Conservation (phyloP, 2,113 vertebrate species). For the Microtus pennsylvanicus region DNA sequence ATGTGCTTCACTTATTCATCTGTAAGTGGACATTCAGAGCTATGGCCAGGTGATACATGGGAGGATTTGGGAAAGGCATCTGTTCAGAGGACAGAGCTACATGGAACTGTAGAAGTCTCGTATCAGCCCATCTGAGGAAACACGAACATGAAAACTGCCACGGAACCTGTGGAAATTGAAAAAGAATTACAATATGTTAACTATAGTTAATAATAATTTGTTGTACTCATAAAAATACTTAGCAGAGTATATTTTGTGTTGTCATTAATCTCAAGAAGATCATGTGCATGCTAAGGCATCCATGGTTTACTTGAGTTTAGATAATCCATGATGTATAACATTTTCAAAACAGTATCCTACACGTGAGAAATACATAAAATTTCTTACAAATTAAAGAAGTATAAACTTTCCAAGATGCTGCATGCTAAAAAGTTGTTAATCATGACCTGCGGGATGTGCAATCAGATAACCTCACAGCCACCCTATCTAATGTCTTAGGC, state of each 20-base stretch:
- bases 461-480: no score
- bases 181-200: neutral
- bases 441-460: no score
- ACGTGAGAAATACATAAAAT: no score
- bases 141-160: neutral
- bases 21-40: neutral
- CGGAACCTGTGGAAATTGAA: neutral
- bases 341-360: no score
- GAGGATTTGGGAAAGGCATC: neutral
- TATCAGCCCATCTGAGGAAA: neutral
- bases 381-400: no score
- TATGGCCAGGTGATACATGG: no score
- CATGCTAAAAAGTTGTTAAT: no score
- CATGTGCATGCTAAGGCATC: neutral
- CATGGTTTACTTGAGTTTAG: no score
- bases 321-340: no score
- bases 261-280: neutral
- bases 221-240: neutral
- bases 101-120: neutral
- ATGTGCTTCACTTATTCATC: neutral
- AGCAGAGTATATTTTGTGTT: neutral
- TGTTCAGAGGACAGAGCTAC: no score
- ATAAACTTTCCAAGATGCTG: no score
- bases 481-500: no score
- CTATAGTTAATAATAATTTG: neutral